Evolutionary conservation across 2,888 invertebrate genomes (phyloP).

Genomic region (Limnephilus auricula): DNA sequence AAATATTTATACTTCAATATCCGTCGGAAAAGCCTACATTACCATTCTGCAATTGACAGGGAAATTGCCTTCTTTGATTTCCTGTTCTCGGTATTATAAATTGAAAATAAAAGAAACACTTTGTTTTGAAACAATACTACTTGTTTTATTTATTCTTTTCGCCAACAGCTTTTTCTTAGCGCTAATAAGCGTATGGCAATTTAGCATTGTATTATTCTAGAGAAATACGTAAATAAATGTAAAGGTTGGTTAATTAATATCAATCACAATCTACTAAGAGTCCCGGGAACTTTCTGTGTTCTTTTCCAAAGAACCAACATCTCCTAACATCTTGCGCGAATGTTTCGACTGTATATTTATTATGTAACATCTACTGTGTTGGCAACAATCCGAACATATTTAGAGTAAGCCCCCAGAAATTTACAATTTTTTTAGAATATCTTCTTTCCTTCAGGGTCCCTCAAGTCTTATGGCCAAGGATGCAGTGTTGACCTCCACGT

Average conservation of each 20-base stretch:
- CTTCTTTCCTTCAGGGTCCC: no score
- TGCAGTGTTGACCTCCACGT: no score
- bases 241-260: neutral
- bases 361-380: no score
- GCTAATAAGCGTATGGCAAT: neutral
- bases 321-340: no score
- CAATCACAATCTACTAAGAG: neutral
- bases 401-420: no score
- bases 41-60: neutral
- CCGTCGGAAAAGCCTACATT: neutral
- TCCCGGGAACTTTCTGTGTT: no score
- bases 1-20: neutral
- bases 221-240: neutral
- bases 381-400: no score
- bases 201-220: neutral
- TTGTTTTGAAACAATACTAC: neutral
- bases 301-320: no score
- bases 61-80: neutral
- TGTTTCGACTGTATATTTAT: no score
- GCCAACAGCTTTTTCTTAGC: neutral
- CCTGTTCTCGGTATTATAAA: neutral
- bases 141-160: neutral
- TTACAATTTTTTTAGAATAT: no score
- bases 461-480: no score
- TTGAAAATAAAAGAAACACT: neutral